Evolutionary conservation across 2,113 vertebrate species (phyloP).

Genomic region (Micronisus gabar): DNA sequence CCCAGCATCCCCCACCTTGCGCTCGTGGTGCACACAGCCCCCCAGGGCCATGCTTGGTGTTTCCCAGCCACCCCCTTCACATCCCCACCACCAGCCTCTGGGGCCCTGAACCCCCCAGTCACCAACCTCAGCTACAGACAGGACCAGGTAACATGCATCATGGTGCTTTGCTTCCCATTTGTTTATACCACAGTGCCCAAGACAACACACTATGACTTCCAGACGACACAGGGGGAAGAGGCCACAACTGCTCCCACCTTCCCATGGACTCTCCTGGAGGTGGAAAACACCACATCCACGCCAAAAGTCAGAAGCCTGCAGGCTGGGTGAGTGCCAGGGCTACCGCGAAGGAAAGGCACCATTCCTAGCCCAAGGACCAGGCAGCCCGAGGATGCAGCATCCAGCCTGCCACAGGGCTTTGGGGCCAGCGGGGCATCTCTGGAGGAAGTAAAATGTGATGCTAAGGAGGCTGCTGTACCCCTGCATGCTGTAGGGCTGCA

Average conservation of each 20-base stretch:
- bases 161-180: not conserved
- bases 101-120: no score
- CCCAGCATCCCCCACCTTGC: rapidly evolving
- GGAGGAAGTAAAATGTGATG: not conserved
- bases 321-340: not conserved
- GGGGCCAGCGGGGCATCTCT: not conserved
- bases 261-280: not conserved
- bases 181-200: not conserved
- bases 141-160: not conserved
- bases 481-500: not conserved
- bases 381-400: not conserved
- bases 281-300: not conserved
- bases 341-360: not conserved
- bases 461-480: not conserved
- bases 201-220: not conserved
- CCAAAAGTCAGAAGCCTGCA: not conserved
- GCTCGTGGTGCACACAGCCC: rapidly evolving
- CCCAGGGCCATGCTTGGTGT: not conserved
- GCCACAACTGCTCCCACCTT: not conserved
- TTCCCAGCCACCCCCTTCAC: not conserved
- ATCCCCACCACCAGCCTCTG: not conserved
- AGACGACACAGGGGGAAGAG: not conserved
- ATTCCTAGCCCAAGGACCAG: not conserved
- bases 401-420: not conserved
- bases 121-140: not conserved